Conservation (phyloP, 2,888 invertebrate species). For the Stratiomys singularior region DNA sequence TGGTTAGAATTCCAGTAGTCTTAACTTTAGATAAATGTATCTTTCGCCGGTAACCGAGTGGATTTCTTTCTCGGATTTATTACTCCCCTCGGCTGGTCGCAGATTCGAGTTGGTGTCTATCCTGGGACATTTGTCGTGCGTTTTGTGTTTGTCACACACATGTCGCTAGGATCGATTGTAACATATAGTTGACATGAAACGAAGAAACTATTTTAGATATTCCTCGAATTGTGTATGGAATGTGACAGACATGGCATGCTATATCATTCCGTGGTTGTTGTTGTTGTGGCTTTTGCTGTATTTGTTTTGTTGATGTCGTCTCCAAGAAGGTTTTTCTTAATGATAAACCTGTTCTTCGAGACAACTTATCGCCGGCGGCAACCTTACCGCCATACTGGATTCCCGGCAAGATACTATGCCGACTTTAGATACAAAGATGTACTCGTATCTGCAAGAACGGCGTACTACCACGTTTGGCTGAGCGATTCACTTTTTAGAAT, state of each 20-base stretch:
- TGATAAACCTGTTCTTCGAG: not conserved
- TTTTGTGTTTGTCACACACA: too few species aligned
- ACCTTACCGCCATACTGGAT: not conserved
- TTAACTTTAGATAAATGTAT: constrained; percentile 7
- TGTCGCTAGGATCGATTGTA: too few species aligned
- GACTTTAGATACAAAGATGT: too few species aligned
- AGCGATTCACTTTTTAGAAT: too few species aligned
- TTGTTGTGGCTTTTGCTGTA: too few species aligned
- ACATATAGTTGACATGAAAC: not conserved
- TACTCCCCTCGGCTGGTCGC: too few species aligned
- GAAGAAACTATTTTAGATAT: constrained; percentile 22
- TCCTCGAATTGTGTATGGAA: constrained; percentile 21
- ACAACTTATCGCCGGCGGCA: constrained; percentile 11
- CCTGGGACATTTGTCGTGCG: too few species aligned
- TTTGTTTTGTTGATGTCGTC: not conserved
- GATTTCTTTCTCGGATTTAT: too few species aligned
- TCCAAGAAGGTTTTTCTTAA: constrained; percentile 9
- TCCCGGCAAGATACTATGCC: not conserved
- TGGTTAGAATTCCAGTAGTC: constrained; percentile 30
- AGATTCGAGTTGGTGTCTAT: too few species aligned
- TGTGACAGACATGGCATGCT: constrained; percentile 15
- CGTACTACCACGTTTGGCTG: too few species aligned
- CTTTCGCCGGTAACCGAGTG: not conserved
- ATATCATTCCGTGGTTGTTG: not conserved
- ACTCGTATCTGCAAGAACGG: too few species aligned